Evolutionary conservation across 2,888 invertebrate species (phyloP).

Genomic region (Drosophila quinaria): DNA sequence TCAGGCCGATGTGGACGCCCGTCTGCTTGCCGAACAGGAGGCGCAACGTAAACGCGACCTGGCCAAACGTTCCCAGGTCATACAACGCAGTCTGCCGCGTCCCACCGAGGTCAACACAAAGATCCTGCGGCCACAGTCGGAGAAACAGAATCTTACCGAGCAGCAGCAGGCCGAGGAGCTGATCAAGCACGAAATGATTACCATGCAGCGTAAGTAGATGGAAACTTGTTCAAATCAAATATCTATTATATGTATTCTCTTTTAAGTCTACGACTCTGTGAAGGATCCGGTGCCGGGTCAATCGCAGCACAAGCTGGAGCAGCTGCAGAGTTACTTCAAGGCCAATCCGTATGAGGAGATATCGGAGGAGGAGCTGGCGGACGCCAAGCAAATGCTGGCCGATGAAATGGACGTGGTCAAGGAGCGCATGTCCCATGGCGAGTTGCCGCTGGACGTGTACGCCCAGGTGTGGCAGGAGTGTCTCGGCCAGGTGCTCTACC

Average conservation of each 20-base stretch:
- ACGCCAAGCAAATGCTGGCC: constrained; percentile 89
- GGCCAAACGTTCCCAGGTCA: constrained; percentile 92
- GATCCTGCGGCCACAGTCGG: constrained; percentile 91
- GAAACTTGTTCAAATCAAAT: too few relatives aligned
- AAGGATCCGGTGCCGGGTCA: constrained; percentile 89
- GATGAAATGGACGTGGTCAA: constrained; percentile 96
- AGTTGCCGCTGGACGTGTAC: constrained; percentile 95
- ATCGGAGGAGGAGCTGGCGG: constrained; percentile 88
- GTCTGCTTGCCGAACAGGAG: constrained; percentile 89
- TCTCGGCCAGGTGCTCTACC: constrained; percentile 94
- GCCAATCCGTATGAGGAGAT: constrained; percentile 94
- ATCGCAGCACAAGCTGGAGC: constrained; percentile 85
- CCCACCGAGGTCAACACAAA: constrained; percentile 94
- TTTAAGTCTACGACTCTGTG: constrained; percentile 91
- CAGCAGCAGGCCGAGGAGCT: constrained; percentile 98
- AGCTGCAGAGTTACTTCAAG: constrained; percentile 93
- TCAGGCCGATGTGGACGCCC: constrained; percentile 94
- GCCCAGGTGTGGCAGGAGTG: constrained; percentile 99
- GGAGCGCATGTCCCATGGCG: constrained; percentile 98
- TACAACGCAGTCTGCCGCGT: constrained; percentile 94
- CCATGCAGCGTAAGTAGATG: constrained; percentile 89
- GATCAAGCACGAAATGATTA: constrained; percentile 98
- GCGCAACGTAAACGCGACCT: constrained; percentile 88
- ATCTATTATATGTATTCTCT: too few relatives aligned
- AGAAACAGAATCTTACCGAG: constrained; percentile 92